Percentiles rank a stretch among this genome's conserved stretches.
Conservation (phyloP, 2,113 vertebrate genomes). For the Macheiramphus alcinus region DNA sequence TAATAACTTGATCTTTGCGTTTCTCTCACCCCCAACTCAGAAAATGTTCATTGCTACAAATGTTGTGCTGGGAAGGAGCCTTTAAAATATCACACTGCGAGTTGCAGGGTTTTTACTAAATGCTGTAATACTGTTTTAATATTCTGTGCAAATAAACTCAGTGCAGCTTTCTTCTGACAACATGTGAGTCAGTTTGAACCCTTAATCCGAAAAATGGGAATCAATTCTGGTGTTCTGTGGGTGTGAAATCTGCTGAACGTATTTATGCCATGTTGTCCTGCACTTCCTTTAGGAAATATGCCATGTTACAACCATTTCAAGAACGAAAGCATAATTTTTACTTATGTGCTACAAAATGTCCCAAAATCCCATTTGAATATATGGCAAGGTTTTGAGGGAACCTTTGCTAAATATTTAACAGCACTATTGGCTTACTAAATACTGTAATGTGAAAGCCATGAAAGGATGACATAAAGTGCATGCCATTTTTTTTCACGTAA, state of each 20-base stretch:
- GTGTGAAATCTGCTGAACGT: conserved; percentile 27
- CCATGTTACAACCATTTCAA: background rate
- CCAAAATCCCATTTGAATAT: conserved; percentile 62
- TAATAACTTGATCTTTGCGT: conserved; percentile 25
- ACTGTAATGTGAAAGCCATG: conserved; percentile 24
- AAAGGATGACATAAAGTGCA: conserved; percentile 39
- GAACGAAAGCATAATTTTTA: conserved; percentile 41
- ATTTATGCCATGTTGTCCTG: background rate
- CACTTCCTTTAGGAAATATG: conserved; percentile 45
- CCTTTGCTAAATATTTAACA: conserved; percentile 71
- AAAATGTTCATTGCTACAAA: conserved; percentile 17
- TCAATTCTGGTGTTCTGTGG: background rate
- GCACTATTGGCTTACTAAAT: conserved; percentile 59
- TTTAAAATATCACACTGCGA: background rate
- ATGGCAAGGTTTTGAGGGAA: conserved; percentile 43
- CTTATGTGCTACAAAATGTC: conserved; percentile 50
- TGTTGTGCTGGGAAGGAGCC: background rate
- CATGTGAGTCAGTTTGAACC: conserved; percentile 6
- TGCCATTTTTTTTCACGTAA: conserved; percentile 43
- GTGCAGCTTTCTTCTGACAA: background rate
- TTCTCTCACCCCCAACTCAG: background rate
- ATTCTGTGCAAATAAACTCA: conserved; percentile 30
- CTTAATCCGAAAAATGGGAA: conserved; percentile 21
- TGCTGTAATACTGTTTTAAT: background rate
- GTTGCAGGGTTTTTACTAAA: background rate